A percentile compares a stretch with the other conserved stretches of the same genome.
Conservation (phyloP, 2,113 vertebrate genomes). For the Syngnathus floridae region DNA sequence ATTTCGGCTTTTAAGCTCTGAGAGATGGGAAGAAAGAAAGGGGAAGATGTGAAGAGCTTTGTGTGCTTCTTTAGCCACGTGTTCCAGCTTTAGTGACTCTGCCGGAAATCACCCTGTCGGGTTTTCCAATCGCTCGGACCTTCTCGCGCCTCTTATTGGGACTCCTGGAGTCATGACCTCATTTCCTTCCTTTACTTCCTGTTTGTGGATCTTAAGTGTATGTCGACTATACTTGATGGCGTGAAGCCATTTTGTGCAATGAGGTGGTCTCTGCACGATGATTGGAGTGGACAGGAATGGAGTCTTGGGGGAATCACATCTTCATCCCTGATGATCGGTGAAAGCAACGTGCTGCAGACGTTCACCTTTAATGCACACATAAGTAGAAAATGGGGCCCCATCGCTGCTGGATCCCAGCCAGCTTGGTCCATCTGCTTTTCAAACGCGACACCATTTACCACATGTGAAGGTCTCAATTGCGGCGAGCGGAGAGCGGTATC, state of each 20-base stretch:
- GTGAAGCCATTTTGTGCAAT: too few relatives aligned
- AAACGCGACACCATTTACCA: constrained; percentile 38
- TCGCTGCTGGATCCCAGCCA: constrained; percentile 30
- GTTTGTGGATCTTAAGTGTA: constrained; percentile 38
- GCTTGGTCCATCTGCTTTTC: constrained; percentile 51
- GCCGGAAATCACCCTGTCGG: constrained; percentile 44
- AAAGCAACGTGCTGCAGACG: constrained; percentile 36
- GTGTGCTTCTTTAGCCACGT: constrained; percentile 58
- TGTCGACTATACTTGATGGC: constrained; percentile 7
- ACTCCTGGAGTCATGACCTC: constrained; percentile 29
- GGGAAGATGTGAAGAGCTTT: constrained; percentile 60
- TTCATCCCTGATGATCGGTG: constrained; percentile 50
- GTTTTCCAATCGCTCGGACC: constrained; percentile 43
- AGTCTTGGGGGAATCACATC: constrained; percentile 49
- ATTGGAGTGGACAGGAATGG: constrained; percentile 48
- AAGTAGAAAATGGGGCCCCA: constrained; percentile 7
- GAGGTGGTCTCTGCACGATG: constrained; percentile 22
- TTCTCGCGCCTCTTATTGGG: constrained; percentile 18
- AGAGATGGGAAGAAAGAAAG: constrained; percentile 45
- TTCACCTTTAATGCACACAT: constrained; percentile 27
- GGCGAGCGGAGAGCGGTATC: constrained; percentile 10
- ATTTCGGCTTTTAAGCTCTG: constrained; percentile 53
- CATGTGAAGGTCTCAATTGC: constrained; percentile 21
- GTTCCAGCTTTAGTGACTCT: constrained; percentile 57
- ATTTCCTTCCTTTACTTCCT: constrained; percentile 56